These are phyloP conservation scores for Sycon ciliatum DNA, from an alignment of 37 sponge, comb jelly and placozoan species.

Conservation along the genomic window DNA sequence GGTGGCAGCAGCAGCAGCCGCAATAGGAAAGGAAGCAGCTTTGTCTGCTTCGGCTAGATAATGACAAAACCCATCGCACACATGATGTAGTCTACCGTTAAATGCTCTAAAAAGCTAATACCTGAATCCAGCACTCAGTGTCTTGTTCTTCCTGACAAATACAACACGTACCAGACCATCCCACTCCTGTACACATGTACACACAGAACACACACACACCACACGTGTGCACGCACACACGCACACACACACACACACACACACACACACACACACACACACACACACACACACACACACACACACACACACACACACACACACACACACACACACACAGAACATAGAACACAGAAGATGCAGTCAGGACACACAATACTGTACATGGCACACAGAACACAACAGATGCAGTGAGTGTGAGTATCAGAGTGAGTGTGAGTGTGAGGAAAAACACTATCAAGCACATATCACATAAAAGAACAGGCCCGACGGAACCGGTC, in stretches of 20 bases:
- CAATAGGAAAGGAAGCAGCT: too few species aligned
- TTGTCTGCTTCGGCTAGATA: too few species aligned
- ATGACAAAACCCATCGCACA: too few species aligned
- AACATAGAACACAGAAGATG: background rate
- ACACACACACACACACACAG: constrained; percentile 31
- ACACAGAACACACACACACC: constrained; percentile 14
- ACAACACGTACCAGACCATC: constrained; percentile 69
- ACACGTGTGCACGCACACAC: constrained; percentile 19
- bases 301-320: constrained; percentile 34
- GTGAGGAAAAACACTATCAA: too few species aligned
- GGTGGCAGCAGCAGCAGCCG: too few species aligned
- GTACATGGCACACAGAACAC: background rate
- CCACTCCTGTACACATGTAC: constrained; percentile 60
- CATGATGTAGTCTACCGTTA: too few species aligned
- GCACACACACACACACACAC: too few species aligned
- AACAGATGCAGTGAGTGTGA: background rate
- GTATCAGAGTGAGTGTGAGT: too few species aligned
- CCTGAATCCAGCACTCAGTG: constrained; percentile 62
- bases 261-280: constrained; percentile 38
- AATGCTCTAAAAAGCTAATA: constrained; percentile 9
- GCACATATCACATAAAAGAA: too few species aligned
- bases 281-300: constrained; percentile 48
- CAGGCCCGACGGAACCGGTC: too few species aligned
- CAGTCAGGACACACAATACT: background rate
- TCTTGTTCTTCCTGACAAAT: constrained; percentile 83